These are phyloP conservation scores for Oedothorax gibbosus DNA, from an alignment of 1,140 invertebrate species.

Conservation along the genomic window DNA sequence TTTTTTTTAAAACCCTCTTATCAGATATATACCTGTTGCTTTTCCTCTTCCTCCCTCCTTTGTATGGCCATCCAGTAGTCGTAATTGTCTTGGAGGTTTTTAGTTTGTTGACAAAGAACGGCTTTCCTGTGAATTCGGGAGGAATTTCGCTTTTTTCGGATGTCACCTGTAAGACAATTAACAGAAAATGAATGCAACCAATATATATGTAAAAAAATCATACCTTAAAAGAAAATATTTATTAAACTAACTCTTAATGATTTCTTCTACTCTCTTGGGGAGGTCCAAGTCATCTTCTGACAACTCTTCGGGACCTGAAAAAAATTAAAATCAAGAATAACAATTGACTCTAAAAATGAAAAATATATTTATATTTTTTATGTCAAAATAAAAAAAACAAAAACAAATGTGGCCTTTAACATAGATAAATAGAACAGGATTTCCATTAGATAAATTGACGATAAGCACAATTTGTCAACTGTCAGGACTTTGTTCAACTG, in stretches of 20 bases:
- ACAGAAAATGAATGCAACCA: not conserved
- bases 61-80: conserved; percentile 71
- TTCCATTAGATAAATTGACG: no score
- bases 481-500: no score
- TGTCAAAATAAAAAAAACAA: no score
- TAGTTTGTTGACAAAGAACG: conserved; percentile 72
- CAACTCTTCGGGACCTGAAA: conserved; percentile 39
- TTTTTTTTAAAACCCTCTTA: no score
- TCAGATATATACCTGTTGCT: not conserved
- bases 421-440: no score
- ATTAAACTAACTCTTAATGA: conserved; percentile 20
- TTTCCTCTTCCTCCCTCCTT: conserved; percentile 65
- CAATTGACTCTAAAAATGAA: not conserved
- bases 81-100: conserved; percentile 73
- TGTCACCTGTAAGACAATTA: conserved; percentile 4
- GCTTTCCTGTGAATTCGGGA: conserved; percentile 64
- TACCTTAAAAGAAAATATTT: not conserved
- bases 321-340: not conserved
- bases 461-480: no score
- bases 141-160: conserved; percentile 40
- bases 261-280: conserved; percentile 36
- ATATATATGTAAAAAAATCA: not conserved
- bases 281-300: conserved; percentile 54
- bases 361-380: no score
- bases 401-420: no score